Conservation (phyloP, 2,888 invertebrate species). For the Caenorhabditis sp. region DNA sequence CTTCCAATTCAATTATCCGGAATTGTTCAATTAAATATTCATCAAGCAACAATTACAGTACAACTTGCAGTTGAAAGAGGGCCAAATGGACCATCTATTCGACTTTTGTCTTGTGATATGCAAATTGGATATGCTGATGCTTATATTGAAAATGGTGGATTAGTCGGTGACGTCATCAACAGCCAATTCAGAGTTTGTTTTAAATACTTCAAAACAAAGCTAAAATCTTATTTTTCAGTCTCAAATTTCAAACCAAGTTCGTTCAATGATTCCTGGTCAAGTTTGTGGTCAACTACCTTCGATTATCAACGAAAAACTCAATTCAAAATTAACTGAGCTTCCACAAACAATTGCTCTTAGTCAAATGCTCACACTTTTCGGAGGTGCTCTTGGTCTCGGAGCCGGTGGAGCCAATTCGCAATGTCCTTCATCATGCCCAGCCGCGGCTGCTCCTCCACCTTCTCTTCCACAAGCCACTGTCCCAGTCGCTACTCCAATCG, state of each 20-base stretch:
- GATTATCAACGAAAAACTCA: constrained; percentile 63
- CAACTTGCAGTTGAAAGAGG: constrained; percentile 57
- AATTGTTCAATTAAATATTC: constrained; percentile 65
- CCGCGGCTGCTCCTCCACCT: constrained; percentile 14
- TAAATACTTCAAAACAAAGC: neutral
- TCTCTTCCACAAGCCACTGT: constrained; percentile 25
- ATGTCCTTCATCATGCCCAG: constrained; percentile 41
- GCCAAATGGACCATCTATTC: constrained; percentile 48
- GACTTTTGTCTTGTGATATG: constrained; percentile 55
- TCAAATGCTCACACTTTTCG: constrained; percentile 60
- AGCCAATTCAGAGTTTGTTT: constrained; percentile 62
- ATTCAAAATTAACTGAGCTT: constrained; percentile 55
- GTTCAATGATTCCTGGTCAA: constrained; percentile 60
- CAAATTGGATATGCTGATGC: constrained; percentile 65
- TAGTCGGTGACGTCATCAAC: constrained; percentile 67
- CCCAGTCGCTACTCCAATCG: constrained; percentile 9
- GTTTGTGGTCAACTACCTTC: constrained; percentile 62
- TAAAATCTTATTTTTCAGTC: constrained; percentile 38
- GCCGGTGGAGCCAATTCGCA: constrained; percentile 15
- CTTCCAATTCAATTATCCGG: constrained; percentile 65
- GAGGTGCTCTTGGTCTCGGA: constrained; percentile 56
- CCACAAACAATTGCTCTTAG: constrained; percentile 61
- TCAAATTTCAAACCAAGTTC: constrained; percentile 53
- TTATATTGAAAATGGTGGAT: constrained; percentile 68
- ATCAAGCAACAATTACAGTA: constrained; percentile 56